Conservation (phyloP, 2,888 invertebrate species). For the Timema cristinae region DNA sequence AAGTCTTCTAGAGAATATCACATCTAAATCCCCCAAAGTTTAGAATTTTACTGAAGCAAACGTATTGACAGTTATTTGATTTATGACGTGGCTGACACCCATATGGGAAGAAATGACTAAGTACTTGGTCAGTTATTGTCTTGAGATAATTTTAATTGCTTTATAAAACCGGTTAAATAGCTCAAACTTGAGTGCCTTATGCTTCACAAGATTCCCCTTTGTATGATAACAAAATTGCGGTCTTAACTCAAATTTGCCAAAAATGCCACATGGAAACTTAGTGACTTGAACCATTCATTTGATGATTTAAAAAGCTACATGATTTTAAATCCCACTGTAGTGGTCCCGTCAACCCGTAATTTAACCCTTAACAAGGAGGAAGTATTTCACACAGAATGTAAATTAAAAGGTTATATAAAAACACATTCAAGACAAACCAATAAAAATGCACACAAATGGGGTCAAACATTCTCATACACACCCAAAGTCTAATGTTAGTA, state of each 20-base stretch:
- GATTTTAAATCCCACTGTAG: too few relatives aligned
- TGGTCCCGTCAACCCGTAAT: too few relatives aligned
- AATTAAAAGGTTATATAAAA: too few relatives aligned
- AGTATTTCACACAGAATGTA: too few relatives aligned
- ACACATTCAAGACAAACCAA: too few relatives aligned
- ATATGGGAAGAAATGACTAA: not conserved
- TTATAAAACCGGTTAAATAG: not conserved
- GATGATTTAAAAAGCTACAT: too few relatives aligned
- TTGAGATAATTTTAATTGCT: not conserved
- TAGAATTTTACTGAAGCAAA: not conserved
- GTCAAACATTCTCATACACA: too few relatives aligned
- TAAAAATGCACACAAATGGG: too few relatives aligned
- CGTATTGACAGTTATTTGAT: not conserved
- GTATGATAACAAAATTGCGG: not conserved
- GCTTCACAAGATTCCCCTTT: not conserved
- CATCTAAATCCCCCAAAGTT: not conserved
- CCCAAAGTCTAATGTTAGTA: too few relatives aligned
- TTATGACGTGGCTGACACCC: not conserved
- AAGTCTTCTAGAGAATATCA: too few relatives aligned
- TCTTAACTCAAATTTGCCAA: slow-evolving; percentile 3
- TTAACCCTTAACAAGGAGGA: too few relatives aligned
- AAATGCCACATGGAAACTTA: not conserved
- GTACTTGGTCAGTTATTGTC: slow-evolving; percentile 5
- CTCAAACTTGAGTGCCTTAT: not conserved
- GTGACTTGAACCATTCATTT: not conserved